phyloP scores from a whole-genome alignment of 2,113 vertebrate genomes.

The Oceanites oceanicus region DNA sequence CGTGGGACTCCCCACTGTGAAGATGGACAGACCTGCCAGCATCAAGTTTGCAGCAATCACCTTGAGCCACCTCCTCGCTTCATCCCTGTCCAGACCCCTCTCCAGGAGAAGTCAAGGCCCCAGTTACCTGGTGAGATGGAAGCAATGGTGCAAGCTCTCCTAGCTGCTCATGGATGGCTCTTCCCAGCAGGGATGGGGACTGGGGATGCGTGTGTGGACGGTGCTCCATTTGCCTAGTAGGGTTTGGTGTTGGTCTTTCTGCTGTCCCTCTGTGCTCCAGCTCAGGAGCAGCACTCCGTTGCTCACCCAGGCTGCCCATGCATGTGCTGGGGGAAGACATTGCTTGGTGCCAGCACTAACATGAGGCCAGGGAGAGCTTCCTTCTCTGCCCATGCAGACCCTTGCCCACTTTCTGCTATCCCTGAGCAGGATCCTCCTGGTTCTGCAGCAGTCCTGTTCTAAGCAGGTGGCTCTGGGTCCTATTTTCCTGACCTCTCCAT shows the following conservation, averaged over 20 bases:
- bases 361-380: neutral
- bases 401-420: neutral
- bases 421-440: neutral
- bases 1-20: accelerated
- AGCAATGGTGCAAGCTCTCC: neutral
- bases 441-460: neutral
- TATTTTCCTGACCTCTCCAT: neutral
- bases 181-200: neutral
- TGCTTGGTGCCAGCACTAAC: neutral
- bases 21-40: neutral
- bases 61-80: neutral
- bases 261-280: neutral
- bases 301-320: neutral
- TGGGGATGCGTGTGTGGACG: neutral
- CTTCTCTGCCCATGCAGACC: neutral
- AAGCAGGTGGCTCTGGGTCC: neutral
- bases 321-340: accelerated
- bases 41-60: neutral
- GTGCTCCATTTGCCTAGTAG: neutral
- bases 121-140: neutral
- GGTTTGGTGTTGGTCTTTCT: neutral
- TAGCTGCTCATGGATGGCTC: neutral
- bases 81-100: neutral
- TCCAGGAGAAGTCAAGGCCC: neutral
- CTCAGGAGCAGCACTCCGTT: neutral